These are phyloP conservation scores for Carduelis carduelis DNA, from an alignment of 2,797 vertebrate genomes.

Conservation along the genomic window DNA sequence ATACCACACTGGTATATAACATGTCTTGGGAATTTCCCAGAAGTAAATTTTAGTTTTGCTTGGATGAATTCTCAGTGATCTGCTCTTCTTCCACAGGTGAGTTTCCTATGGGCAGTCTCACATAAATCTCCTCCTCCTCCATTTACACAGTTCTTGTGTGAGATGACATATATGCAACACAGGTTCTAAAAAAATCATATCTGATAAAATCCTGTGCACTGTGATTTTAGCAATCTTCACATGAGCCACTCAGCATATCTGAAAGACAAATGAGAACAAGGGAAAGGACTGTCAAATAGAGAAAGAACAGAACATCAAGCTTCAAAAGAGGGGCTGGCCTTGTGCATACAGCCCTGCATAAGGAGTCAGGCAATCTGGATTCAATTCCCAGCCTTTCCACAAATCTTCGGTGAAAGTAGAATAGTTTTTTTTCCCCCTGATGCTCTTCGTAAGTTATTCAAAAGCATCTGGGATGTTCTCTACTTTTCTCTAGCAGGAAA, in stretches of 20 bases:
- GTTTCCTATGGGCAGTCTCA: not conserved
- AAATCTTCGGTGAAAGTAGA: constrained; percentile 21
- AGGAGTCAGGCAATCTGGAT: constrained; percentile 52
- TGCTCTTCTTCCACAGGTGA: not conserved
- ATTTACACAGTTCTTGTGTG: not conserved
- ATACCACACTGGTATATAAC: not conserved
- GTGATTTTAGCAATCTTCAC: not conserved
- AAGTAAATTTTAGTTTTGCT: not conserved
- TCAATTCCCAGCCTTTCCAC: constrained; percentile 51
- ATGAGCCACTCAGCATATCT: not conserved
- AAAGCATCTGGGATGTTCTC: constrained; percentile 2
- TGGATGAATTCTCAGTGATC: not conserved
- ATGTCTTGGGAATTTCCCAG: not conserved
- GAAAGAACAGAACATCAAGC: constrained; percentile 39
- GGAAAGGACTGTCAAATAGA: constrained; percentile 57
- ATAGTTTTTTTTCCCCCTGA: not conserved
- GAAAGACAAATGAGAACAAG: constrained; percentile 39
- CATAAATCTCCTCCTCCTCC: not conserved
- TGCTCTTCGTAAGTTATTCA: not conserved
- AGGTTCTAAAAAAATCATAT: not conserved
- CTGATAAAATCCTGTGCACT: not conserved
- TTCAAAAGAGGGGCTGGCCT: constrained; percentile 46
- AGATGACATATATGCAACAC: not conserved
- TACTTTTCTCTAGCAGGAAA: not conserved
- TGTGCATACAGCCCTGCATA: not conserved